Evolutionary conservation across 2,797 vertebrate species (phyloP).

Genomic region (Netta rufina): DNA sequence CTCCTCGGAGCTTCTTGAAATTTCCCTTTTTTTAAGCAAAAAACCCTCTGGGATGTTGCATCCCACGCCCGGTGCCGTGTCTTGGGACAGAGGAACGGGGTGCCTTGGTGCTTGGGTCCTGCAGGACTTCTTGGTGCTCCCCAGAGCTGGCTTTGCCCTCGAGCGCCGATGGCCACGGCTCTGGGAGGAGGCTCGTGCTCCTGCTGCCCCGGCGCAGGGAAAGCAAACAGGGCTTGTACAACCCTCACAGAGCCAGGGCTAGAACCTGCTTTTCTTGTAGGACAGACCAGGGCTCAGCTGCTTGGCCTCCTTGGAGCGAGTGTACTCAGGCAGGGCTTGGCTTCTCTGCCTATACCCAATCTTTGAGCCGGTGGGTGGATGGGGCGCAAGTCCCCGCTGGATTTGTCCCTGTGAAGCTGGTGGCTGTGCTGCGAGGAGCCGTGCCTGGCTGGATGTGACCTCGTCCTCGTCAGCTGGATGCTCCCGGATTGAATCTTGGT

Average conservation of each 20-base stretch:
- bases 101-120: not conserved
- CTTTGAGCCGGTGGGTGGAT: not conserved
- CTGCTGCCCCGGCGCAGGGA: not conserved
- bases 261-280: slow-evolving; percentile 7
- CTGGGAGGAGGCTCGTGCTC: not conserved
- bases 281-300: not conserved
- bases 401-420: not conserved
- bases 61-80: not conserved
- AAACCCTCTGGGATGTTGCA: not conserved
- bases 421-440: fast-evolving
- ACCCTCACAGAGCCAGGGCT: not conserved
- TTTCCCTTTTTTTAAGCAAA: not conserved
- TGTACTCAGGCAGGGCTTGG: not conserved
- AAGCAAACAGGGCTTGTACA: not conserved
- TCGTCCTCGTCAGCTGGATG: not conserved
- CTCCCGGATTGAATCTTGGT: not conserved
- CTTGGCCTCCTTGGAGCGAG: not conserved
- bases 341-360: not conserved
- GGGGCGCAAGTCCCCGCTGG: not conserved
- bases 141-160: not conserved
- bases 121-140: not conserved
- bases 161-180: not conserved
- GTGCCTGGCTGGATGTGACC: not conserved
- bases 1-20: not conserved
- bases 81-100: not conserved